Conservation (phyloP, 2,113 vertebrate genomes). For the Falcunculus frontatus region DNA sequence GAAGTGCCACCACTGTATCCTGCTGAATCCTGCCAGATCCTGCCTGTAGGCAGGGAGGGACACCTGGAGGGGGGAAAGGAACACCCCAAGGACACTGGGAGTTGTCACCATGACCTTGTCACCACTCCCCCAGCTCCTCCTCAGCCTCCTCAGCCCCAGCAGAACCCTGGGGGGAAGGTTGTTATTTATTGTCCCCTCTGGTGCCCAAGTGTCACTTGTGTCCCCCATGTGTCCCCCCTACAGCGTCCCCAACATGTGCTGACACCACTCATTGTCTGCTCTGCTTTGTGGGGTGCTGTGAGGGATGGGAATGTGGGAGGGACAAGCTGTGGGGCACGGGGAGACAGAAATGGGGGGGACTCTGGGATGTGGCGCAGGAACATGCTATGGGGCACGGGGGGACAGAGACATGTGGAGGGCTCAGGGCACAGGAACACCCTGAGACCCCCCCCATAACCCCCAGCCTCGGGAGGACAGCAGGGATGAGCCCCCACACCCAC, state of each 20-base stretch:
- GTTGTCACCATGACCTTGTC: background rate
- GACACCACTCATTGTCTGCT: background rate
- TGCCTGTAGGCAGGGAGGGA: background rate
- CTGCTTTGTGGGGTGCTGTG: background rate
- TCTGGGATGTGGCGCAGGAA: background rate
- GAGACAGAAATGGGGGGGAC: background rate
- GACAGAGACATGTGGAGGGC: background rate
- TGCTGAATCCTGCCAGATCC: background rate
- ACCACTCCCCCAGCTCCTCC: background rate
- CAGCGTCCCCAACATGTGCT: background rate
- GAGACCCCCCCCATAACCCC: background rate
- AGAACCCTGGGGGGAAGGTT: background rate
- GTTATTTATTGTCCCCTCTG: background rate
- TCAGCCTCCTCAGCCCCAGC: background rate
- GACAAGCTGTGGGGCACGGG: background rate
- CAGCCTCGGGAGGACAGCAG: background rate
- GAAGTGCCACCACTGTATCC: background rate
- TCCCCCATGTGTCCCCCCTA: background rate
- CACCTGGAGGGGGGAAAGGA: background rate
- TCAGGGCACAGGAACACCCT: background rate
- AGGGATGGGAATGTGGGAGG: background rate
- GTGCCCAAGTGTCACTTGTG: background rate
- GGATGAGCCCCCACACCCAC: rapidly evolving
- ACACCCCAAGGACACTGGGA: background rate
- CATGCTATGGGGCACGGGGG: rapidly evolving